Percentiles rank a stretch among this genome's conserved stretches.
Conservation (phyloP, 2,888 invertebrate genomes). For the Barypeithes pellucidus region DNA sequence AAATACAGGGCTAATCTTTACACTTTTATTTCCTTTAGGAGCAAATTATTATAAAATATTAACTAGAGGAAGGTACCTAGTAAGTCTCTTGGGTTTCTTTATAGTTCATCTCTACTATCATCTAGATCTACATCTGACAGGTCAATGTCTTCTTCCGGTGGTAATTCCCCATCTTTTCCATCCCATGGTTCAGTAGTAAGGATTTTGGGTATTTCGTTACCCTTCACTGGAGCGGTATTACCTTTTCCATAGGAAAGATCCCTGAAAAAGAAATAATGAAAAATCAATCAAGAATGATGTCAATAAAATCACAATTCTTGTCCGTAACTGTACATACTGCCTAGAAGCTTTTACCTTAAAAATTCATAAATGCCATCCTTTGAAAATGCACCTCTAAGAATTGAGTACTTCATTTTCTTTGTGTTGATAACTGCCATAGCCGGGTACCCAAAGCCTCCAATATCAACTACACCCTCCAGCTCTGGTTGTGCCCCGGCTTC, state of each 20-base stretch:
- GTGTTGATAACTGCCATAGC: slow-evolving; percentile 97
- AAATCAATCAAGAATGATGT: not conserved
- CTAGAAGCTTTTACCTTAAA: slow-evolving; percentile 72
- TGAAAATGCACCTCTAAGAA: slow-evolving; percentile 94
- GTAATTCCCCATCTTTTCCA: slow-evolving; percentile 92
- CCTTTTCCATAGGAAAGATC: slow-evolving; percentile 95
- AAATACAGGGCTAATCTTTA: slow-evolving; percentile 30
- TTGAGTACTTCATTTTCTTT: slow-evolving; percentile 97
- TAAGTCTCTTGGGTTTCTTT: slow-evolving; percentile 64
- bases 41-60: slow-evolving; percentile 1
- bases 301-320: too few relatives aligned
- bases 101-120: slow-evolving; percentile 86
- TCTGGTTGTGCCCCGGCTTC: slow-evolving; percentile 91
- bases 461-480: slow-evolving; percentile 91
- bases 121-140: slow-evolving; percentile 91
- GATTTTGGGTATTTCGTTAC: slow-evolving; percentile 85
- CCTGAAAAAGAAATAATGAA: slow-evolving; percentile 68
- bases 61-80: slow-evolving; percentile 38
- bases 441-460: slow-evolving; percentile 99
- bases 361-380: slow-evolving; percentile 97
- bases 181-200: slow-evolving; percentile 87
- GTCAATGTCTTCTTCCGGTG: slow-evolving; percentile 91
- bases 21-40: not conserved
- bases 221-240: slow-evolving; percentile 89
- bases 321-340: not conserved